Evolutionary conservation across 2,888 invertebrate genomes (phyloP), one percentile per base, ranked within the genome.

Genomic region (Rambutsinella grinnellia): DNA sequence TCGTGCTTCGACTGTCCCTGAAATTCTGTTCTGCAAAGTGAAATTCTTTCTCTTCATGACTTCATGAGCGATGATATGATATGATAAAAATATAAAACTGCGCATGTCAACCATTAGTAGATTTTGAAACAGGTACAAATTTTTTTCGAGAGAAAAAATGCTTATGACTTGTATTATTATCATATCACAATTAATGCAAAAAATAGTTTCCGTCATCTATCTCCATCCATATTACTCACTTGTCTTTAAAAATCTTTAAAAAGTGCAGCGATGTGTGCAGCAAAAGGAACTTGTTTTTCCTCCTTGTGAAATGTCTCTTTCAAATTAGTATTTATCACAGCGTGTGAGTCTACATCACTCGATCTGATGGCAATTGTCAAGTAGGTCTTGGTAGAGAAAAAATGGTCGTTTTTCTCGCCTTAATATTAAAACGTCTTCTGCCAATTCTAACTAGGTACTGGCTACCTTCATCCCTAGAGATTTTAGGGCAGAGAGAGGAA

Each of bases 281-380:
- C 21, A 44, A 28, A 47, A 44, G 58, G 63, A 66, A 63, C 69
- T 69, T 51, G 68, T 72, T 67, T 58, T 74, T 69, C n/a, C n/a
- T n/a, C n/a, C 47, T 62, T 60, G 62, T 67, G 71, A 78, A 78
- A 80, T 71, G 80, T 80, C 80, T 78, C 70, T 80, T 68, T 77
- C 70, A 80, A 80, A 80, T 75, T 75, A 75, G 80, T 76, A 75
- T 80, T 80, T 80, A 80, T 80, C 80, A 57, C 78, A 80, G 75
- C 78, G 49, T 78, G 78, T 46, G 65, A 57, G 58, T 60, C 71
- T 63, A 71, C n/a, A n/a, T n/a, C n/a, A n/a, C 71, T 65, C 49
- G 49, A 63, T 49, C 47, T 68, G 51, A 68, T 68, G 68, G 66
- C 60, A 56, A 72, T 72, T 72, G 72, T 65, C 72, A 72, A 72